These are phyloP conservation scores for Chrysolina oricalcia DNA, from an alignment of 2,888 invertebrate species.

Conservation along the genomic window DNA sequence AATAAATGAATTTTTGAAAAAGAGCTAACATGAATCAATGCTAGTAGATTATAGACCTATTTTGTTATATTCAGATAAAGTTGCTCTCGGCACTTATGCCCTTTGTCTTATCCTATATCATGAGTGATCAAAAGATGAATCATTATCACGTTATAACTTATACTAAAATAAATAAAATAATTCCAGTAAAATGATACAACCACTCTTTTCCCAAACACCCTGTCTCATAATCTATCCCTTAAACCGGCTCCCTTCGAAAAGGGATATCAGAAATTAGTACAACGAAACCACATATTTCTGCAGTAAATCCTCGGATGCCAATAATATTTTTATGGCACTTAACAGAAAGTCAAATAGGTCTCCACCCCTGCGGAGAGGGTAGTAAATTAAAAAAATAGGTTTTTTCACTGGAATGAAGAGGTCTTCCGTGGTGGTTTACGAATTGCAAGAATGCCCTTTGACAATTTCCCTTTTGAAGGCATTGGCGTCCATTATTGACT, in stretches of 20 bases:
- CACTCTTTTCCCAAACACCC: no score
- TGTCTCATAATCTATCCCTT: no score
- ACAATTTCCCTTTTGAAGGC: background rate
- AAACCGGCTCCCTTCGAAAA: background rate
- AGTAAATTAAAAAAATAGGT: slow-evolving; percentile 12
- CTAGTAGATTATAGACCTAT: no score
- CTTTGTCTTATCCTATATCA: no score
- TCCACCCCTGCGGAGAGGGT: slow-evolving; percentile 9
- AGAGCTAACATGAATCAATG: no score
- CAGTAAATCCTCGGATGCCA: slow-evolving; percentile 9
- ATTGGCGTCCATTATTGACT: background rate
- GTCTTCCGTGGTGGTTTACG: slow-evolving; percentile 5
- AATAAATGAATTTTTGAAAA: no score
- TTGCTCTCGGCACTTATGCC: no score
- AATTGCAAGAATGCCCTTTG: background rate
- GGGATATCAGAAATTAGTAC: slow-evolving; percentile 11
- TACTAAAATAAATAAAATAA: no score
- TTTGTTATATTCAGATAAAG: no score
- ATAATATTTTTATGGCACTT: slow-evolving; percentile 23
- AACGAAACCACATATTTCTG: slow-evolving; percentile 2
- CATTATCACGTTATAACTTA: no score
- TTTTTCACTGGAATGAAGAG: slow-evolving; percentile 7
- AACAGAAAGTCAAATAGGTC: slow-evolving; percentile 20
- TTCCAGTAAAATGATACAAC: no score
- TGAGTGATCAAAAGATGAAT: no score